Base-by-base conservation (phyloP, 92 coral and sea anemone genomes). In the Paragorgia papillata region DNA sequence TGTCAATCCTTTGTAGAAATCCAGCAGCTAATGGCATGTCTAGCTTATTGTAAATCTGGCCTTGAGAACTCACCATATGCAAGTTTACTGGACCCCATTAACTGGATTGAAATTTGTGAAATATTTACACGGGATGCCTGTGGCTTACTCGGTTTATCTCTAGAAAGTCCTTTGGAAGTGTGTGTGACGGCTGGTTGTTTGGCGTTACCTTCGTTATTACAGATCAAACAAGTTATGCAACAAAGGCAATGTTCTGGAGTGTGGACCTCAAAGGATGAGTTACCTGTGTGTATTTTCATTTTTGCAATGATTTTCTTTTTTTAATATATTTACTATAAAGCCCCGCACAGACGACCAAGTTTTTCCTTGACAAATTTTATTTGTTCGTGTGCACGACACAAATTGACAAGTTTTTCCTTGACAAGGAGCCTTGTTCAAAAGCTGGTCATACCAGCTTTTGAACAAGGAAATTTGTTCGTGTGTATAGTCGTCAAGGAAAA, bases 221-320 rank as follows among this genome's bases (percentile, higher is more conserved):
- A 94, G 86, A 91, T 94, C 74, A 91, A 92, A 84, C 97, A 91
- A 76, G 98, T 94, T 60, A 94, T 94, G 91, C 98, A 94, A 37
- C 94, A 94, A 82, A 87, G 89, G 44, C 98, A 94, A 67, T 96
- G 92, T 7, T 73, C 98, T 18, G 95, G 98, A n/a, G 95, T 94
- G 32, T 94, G 98, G 98, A 91, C 94, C 69, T 88, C 89, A 7
- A 93, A 93, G 59, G 97, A 93, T 76, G 97, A 93, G 74, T 88
- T 93, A 37, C 97, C 97, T 9, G 97, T 93, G 35, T 87, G 97
- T 85, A 20, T 2, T 15, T 21, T 0, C 12, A 46, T 6, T 15
- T 15, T 7, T 7, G 9, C 43, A 5, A 37, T 12, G 12, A 6
- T 46, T 46, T 2, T 46, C 12, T 7, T 2, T 2, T 46, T 46